These are phyloP conservation scores for Halcyon chelicuti DNA, from an alignment of 2,797 vertebrate species.

Conservation along the genomic window DNA sequence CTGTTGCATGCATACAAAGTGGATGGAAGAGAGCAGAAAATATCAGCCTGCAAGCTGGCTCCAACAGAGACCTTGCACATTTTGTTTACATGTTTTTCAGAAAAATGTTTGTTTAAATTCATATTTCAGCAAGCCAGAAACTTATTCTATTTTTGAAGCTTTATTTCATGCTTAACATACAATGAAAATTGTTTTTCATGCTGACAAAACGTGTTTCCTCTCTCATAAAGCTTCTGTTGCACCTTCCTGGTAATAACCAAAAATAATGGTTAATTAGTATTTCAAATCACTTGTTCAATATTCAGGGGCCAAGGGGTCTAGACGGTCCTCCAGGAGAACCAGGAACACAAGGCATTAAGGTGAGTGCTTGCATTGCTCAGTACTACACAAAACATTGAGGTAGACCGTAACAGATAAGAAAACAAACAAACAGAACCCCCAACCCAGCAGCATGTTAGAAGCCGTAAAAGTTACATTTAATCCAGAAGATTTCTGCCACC, in stretches of 20 bases:
- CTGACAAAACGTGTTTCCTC: background rate
- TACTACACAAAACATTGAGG: background rate
- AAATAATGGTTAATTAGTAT: background rate
- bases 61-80: background rate
- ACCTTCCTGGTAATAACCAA: background rate
- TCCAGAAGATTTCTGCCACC: background rate
- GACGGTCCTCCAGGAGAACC: conserved; percentile 90
- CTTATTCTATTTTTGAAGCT: background rate
- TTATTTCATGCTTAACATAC: background rate
- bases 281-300: conserved; percentile 48
- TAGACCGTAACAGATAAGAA: background rate
- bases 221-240: background rate
- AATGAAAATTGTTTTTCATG: background rate
- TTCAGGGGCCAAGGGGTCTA: conserved; percentile 89
- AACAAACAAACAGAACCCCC: background rate
- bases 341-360: conserved; percentile 90
- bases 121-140: background rate
- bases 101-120: background rate
- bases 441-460: background rate
- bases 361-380: conserved; percentile 73
- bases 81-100: background rate
- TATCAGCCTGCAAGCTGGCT: background rate
- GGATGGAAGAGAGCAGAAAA: background rate
- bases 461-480: background rate
- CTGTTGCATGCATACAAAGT: background rate